phyloP scores from a whole-genome alignment of 2,888 invertebrate genomes.

The Melinaea marsaeus region DNA sequence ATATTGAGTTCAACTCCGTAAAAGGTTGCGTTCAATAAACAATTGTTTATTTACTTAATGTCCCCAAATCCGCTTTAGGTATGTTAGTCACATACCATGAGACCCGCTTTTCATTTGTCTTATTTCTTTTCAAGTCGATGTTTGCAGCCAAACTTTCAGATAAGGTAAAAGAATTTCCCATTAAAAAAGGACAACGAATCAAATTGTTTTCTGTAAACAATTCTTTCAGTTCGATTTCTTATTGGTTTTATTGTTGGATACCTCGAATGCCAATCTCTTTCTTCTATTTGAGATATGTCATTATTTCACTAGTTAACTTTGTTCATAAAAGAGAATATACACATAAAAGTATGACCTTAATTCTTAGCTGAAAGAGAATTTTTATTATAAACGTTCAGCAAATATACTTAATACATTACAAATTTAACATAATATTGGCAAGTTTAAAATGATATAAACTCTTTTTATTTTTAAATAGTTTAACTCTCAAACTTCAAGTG shows the following conservation, averaged over 20 bases:
- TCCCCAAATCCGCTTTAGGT: constrained; percentile 21
- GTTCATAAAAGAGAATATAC: not conserved
- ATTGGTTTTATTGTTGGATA: constrained; percentile 57
- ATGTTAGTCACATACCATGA: constrained; percentile 20
- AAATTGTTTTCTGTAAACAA: constrained; percentile 65
- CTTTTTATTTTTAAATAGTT: constrained; percentile 21
- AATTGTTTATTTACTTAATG: constrained; percentile 1
- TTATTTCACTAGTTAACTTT: not conserved
- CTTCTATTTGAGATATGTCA: constrained; percentile 11
- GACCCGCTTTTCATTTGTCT: constrained; percentile 55
- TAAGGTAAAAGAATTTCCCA: constrained; percentile 66
- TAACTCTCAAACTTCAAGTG: constrained; percentile 31
- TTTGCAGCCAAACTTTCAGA: constrained; percentile 54
- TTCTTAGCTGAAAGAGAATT: not conserved
- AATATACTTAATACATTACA: not conserved
- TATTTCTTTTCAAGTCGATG: constrained; percentile 61
- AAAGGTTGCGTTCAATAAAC: not conserved
- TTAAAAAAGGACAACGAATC: constrained; percentile 65
- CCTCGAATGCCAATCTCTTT: constrained; percentile 18
- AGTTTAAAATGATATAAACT: not conserved
- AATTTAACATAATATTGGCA: not conserved
- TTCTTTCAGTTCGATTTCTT: constrained; percentile 54
- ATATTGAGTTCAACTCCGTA: constrained; percentile 1
- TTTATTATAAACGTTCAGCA: not conserved
- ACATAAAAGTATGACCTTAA: not conserved